These are phyloP conservation scores for Pagetopsis macropterus DNA, from an alignment of 2,797 vertebrate species.

Conservation along the genomic window DNA sequence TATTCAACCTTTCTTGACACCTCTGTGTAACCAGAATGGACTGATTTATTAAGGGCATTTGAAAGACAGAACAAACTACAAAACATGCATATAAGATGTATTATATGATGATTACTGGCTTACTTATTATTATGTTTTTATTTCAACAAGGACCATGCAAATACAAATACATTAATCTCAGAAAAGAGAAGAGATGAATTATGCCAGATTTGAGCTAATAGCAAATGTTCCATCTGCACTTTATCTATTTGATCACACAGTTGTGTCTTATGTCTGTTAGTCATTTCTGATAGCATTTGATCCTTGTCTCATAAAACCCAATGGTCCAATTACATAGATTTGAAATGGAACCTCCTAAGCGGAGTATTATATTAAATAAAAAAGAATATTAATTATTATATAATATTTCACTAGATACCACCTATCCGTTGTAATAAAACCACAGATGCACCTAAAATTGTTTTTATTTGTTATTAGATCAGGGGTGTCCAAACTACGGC, in stretches of 20 bases:
- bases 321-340: not conserved
- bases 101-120: not conserved
- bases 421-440: not conserved
- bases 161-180: too few species aligned
- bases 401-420: slow-evolving; percentile 2
- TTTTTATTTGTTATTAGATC: too few species aligned
- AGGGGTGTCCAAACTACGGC: too few species aligned
- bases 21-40: slow-evolving; percentile 16
- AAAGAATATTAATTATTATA: not conserved
- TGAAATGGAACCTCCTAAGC: slow-evolving; percentile 3
- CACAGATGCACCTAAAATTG: not conserved
- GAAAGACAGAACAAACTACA: not conserved
- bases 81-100: not conserved
- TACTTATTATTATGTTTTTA: too few species aligned
- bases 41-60: not conserved
- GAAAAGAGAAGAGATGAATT: too few species aligned
- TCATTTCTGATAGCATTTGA: not conserved
- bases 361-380: slow-evolving; percentile 15
- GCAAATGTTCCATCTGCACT: too few species aligned
- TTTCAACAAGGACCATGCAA: too few species aligned
- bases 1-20: slow-evolving; percentile 36
- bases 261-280: not conserved
- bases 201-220: too few species aligned
- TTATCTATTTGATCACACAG: not conserved
- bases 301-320: slow-evolving; percentile 13